Conservation (phyloP, 2,888 invertebrate genomes). For the Torymus texanus region DNA sequence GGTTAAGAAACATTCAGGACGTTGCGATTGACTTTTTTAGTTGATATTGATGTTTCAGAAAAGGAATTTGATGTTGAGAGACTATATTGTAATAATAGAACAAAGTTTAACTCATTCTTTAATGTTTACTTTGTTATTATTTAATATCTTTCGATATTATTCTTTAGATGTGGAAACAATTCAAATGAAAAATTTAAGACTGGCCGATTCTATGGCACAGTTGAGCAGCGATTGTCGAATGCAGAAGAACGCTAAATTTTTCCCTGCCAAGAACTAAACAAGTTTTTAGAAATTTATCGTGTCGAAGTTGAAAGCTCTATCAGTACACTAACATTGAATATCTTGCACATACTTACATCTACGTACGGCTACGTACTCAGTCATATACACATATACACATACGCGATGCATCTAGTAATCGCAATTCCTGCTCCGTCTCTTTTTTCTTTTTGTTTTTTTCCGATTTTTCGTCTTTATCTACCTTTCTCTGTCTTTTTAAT, state of each 20-base stretch:
- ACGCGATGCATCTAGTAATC: background rate
- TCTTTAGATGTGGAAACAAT: conserved; percentile 9
- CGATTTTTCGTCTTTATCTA: background rate
- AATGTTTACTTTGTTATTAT: too few relatives aligned
- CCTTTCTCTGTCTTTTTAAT: conserved; percentile 8
- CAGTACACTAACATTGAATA: background rate
- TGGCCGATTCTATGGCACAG: conserved; percentile 1
- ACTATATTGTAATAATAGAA: too few relatives aligned
- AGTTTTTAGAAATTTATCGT: conserved; percentile 42
- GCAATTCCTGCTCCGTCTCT: conserved; percentile 3
- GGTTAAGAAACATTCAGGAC: too few relatives aligned
- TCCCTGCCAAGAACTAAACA: conserved; percentile 5
- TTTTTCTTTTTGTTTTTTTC: background rate
- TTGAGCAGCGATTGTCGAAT: conserved; percentile 27
- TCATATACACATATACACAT: background rate
- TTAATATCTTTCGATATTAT: background rate
- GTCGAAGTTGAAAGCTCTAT: conserved; percentile 26
- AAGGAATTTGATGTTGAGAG: too few relatives aligned
- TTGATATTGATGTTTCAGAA: too few relatives aligned
- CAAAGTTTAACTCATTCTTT: too few relatives aligned
- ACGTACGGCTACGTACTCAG: too few relatives aligned
- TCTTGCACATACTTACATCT: too few relatives aligned
- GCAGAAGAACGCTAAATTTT: conserved; percentile 33
- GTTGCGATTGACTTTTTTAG: too few relatives aligned
- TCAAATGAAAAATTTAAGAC: conserved; percentile 6